Evolutionary conservation across 2,797 vertebrate genomes (phyloP).

Genomic region (Decapterus maruadsi): DNA sequence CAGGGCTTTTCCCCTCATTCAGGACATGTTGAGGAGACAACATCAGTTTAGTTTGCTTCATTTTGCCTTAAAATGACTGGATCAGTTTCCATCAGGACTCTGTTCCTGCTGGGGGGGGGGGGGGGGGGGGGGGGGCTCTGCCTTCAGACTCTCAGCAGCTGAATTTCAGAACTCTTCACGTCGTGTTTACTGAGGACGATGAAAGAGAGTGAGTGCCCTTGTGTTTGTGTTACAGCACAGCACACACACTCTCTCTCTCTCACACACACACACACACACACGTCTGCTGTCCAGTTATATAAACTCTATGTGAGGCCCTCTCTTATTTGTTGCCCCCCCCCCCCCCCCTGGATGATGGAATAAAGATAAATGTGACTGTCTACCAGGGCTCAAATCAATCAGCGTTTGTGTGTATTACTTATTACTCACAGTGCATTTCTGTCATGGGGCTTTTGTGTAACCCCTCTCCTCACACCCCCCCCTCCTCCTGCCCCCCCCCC

Average conservation of each 20-base stretch:
- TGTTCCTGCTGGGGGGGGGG: too few species aligned
- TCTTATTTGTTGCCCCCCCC: constrained; percentile 46
- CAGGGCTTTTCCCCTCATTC: too few species aligned
- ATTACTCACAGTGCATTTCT: constrained; percentile 89
- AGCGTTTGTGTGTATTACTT: constrained; percentile 89
- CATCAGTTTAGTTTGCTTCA: too few species aligned
- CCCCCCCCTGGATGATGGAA: constrained; percentile 80
- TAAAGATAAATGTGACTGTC: constrained; percentile 87
- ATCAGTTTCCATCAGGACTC: too few species aligned
- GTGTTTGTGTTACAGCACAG: constrained; percentile 11
- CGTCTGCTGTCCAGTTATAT: constrained; percentile 45
- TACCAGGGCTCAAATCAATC: constrained; percentile 86
- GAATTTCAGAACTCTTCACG: background rate
- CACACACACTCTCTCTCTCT: constrained; percentile 2
- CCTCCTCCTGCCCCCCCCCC: constrained; percentile 9
- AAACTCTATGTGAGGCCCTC: constrained; percentile 39
- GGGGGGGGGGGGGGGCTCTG: too few species aligned
- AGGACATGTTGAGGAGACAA: too few species aligned
- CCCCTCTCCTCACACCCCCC: constrained; percentile 60
- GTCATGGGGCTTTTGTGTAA: constrained; percentile 82
- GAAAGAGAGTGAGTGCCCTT: background rate
- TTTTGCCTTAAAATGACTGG: too few species aligned
- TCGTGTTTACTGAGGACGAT: constrained; percentile 8
- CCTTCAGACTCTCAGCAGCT: background rate
- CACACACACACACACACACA: background rate